phyloP scores from a whole-genome alignment of 2,113 vertebrate genomes.

The Herpetotheres cachinnans region DNA sequence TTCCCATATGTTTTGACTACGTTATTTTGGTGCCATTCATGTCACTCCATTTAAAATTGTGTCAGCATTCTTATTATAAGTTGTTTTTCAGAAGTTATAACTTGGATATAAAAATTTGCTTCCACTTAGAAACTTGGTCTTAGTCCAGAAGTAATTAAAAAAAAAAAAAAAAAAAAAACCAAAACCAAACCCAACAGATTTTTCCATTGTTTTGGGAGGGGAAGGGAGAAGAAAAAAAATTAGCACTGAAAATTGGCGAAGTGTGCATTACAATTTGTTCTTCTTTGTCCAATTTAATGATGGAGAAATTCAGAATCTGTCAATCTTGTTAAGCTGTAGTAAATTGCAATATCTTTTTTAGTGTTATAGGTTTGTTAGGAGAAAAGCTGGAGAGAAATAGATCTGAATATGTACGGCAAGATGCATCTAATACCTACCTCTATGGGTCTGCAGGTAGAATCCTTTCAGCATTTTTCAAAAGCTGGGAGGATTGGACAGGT shows the following conservation, averaged over 20 bases:
- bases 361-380: not conserved
- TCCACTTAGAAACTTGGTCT: conserved; percentile 1
- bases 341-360: not conserved
- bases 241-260: not conserved
- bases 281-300: not conserved
- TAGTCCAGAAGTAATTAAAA: conserved; percentile 6
- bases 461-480: not conserved
- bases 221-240: not conserved
- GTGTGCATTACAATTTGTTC: not conserved
- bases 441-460: not conserved
- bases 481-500: not conserved
- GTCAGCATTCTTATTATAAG: conserved; percentile 5
- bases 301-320: not conserved
- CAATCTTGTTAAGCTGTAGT: not conserved
- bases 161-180: not conserved
- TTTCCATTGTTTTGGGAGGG: not conserved
- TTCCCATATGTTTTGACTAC: conserved; percentile 34
- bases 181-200: not conserved
- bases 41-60: not conserved
- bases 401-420: not conserved
- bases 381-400: not conserved
- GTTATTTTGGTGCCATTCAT: not conserved
- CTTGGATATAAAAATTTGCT: conserved; percentile 8
- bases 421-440: not conserved
- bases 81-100: conserved; percentile 27